Evolutionary conservation across 2,888 invertebrate species (phyloP).

Genomic region (Nomada ruficornis): DNA sequence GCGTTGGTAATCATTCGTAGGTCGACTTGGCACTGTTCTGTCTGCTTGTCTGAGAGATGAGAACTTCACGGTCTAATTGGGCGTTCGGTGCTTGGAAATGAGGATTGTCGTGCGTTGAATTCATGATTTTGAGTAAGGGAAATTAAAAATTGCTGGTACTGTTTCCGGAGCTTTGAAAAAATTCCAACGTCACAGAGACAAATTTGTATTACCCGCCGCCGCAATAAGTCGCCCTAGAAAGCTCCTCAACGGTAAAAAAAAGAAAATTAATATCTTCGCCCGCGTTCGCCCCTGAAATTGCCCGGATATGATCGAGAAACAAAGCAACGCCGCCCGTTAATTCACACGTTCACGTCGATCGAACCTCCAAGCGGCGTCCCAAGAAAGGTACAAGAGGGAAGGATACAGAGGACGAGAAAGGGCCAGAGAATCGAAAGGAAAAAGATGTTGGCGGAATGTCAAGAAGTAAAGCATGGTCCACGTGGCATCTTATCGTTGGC

Average conservation of each 20-base stretch:
- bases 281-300: not conserved
- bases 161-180: too few relatives aligned
- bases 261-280: too few relatives aligned
- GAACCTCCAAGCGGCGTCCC: not conserved
- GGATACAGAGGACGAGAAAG: not conserved
- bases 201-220: too few relatives aligned
- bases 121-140: not conserved
- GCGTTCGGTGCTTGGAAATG: not conserved
- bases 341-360: not conserved
- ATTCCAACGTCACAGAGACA: too few relatives aligned
- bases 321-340: not conserved
- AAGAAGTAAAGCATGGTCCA: slow-evolving; percentile 35
- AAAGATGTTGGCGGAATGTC: slow-evolving; percentile 53
- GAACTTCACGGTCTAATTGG: slow-evolving; percentile 25
- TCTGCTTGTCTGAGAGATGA: not conserved
- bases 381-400: not conserved
- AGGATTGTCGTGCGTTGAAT: too few relatives aligned
- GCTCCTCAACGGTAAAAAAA: too few relatives aligned
- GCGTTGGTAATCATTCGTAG: not conserved
- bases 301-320: not conserved
- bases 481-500: slow-evolving; percentile 39
- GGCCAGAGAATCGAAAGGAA: not conserved
- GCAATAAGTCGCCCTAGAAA: too few relatives aligned
- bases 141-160: too few relatives aligned
- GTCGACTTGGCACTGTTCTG: slow-evolving; percentile 15